Percentiles rank a stretch among this genome's conserved stretches.
phyloP scores from a whole-genome alignment of 2,113 vertebrate species.

The Cyrtonyx montezumae region DNA sequence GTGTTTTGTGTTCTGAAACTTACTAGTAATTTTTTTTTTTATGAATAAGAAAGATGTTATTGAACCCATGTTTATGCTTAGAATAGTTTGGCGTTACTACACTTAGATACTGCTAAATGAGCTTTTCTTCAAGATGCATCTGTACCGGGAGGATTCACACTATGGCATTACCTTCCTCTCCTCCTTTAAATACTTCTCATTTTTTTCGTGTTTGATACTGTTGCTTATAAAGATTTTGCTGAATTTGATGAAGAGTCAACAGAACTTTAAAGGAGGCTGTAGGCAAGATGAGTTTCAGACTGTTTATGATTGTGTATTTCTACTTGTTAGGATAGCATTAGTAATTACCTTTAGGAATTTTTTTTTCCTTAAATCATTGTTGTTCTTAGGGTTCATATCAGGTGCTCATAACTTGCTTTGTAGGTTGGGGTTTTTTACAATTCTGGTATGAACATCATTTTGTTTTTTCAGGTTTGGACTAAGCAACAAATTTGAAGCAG shows the following conservation, averaged over 20 bases:
- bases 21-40: not conserved
- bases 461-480: constrained; percentile 90
- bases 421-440: not conserved
- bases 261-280: not conserved
- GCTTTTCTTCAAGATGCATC: not conserved
- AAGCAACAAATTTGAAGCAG: constrained; percentile 99
- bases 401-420: not conserved
- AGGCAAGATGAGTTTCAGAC: not conserved
- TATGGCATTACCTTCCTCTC: not conserved
- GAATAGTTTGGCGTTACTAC: not conserved
- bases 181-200: not conserved
- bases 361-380: not conserved
- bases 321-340: not conserved
- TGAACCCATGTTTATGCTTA: not conserved
- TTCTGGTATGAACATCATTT: constrained; percentile 25
- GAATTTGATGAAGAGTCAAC: not conserved
- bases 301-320: not conserved
- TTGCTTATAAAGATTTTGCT: not conserved
- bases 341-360: not conserved
- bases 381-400: not conserved
- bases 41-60: not conserved
- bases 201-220: not conserved
- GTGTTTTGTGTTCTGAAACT: not conserved
- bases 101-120: not conserved
- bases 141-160: not conserved